Evolutionary conservation across 2,797 vertebrate genomes (phyloP), one percentile per base, ranked within the genome.

Genomic region (Brachyalestes nurse): DNA sequence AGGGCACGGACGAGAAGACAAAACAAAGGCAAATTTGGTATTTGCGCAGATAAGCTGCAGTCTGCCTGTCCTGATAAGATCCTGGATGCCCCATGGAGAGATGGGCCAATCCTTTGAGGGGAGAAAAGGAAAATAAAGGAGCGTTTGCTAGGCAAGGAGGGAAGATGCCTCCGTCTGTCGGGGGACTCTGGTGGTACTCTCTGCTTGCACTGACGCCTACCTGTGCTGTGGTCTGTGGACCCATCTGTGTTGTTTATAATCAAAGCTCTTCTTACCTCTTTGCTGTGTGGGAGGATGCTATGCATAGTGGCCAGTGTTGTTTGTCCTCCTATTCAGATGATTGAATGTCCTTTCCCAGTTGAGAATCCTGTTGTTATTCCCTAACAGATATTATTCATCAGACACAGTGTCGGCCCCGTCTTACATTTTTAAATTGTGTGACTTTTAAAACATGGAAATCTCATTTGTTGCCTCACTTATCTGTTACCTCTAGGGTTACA

Each of bases 21-120:
- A 87, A 90, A 92, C 88, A 89, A 88, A 89, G 83, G 57, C 34
- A 75, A 82, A 86, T 87, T 88, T 70, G 62, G 88, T 79, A 86
- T 77, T 83, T 80, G 40, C 74, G 65, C 67, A 69, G 88, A 93
- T 90, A 87, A 90, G 84, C 83, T 62, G n/a, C 77, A 13, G 71
- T 77, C 67, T 53, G 82, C 80, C 75, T 65, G 78, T 84, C 70
- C 58, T 82, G 87, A 88, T 88, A 84, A 79, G 58, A 85, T 81
- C 62, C 38, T 72, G 38, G 64, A 28, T 25, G 19, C 65, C 77
- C 72, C 38, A 55, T 69, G 61, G 66, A 80, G 87, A 82, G 64
- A 60, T 77, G 66, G 61, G 23, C 25, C 28, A 23, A 51, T 79
- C 66, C 77, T 83, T 78, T 80, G 80, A 82, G 76, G 38, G 47